Conservation (phyloP, 1,140 invertebrate genomes). For the Megalopta genalis region DNA sequence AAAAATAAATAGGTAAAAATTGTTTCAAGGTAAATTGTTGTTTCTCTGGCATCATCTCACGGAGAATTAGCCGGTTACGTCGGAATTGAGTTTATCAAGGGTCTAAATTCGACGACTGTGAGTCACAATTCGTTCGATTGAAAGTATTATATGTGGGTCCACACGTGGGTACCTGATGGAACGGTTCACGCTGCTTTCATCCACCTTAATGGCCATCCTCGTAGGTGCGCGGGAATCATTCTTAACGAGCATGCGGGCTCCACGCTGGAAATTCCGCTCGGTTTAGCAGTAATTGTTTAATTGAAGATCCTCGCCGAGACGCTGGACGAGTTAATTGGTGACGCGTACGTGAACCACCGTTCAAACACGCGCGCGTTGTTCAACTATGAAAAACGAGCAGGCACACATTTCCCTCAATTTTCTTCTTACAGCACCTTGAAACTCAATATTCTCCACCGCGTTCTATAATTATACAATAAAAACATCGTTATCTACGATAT, state of each 20-base stretch:
- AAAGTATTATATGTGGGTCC: slow-evolving; percentile 52
- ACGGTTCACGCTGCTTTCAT: slow-evolving; percentile 21
- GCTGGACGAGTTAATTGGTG: slow-evolving; percentile 53
- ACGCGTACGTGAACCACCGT: slow-evolving; percentile 39
- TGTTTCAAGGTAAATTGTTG: too few relatives aligned
- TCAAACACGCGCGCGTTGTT: not conserved
- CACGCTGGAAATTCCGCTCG: slow-evolving; percentile 68
- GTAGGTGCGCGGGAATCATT: slow-evolving; percentile 54
- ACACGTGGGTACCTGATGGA: slow-evolving; percentile 56
- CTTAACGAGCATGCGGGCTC: slow-evolving; percentile 71
- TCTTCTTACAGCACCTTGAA: not conserved
- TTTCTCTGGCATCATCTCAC: too few relatives aligned
- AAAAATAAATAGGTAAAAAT: too few relatives aligned
- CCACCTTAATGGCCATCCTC: slow-evolving; percentile 42
- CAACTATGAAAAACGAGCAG: too few relatives aligned
- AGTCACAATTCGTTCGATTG: slow-evolving; percentile 47
- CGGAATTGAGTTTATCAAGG: slow-evolving; percentile 39
- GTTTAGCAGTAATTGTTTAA: slow-evolving; percentile 76
- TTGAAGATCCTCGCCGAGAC: slow-evolving; percentile 70
- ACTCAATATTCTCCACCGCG: not conserved
- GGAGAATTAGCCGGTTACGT: too few relatives aligned
- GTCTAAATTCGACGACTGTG: slow-evolving; percentile 41
- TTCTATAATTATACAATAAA: not conserved
- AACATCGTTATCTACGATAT: too few relatives aligned
- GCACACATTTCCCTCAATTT: too few relatives aligned